phyloP scores from a whole-genome alignment of 2,888 invertebrate genomes.

The Lochmaea crataegi region DNA sequence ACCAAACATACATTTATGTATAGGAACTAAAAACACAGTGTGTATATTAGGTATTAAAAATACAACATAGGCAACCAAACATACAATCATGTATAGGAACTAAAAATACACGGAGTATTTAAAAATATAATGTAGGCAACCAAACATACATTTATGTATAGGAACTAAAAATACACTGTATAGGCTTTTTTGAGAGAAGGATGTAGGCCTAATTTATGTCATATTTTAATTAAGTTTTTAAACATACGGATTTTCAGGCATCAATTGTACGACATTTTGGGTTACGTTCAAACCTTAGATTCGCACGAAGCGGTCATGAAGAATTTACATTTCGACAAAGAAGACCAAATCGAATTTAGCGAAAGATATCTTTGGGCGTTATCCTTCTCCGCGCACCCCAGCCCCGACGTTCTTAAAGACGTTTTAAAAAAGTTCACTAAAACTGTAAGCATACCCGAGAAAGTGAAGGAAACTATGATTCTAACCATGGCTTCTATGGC shows the following conservation, averaged over 20 bases:
- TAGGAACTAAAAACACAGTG: too few species aligned
- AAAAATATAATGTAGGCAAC: too few species aligned
- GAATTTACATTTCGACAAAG: conserved; percentile 70
- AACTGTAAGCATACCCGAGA: conserved; percentile 67
- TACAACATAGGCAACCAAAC: too few species aligned
- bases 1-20: background rate
- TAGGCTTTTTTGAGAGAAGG: too few species aligned
- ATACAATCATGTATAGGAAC: too few species aligned
- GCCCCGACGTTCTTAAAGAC: conserved; percentile 68
- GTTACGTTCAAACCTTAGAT: conserved; percentile 76
- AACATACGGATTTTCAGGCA: conserved; percentile 61
- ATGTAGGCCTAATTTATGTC: too few species aligned
- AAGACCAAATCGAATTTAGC: conserved; percentile 63
- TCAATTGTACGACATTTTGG: conserved; percentile 77
- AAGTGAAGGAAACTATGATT: conserved; percentile 75
- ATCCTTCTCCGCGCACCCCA: conserved; percentile 76
- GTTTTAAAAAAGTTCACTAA: conserved; percentile 66
- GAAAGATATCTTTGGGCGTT: conserved; percentile 82
- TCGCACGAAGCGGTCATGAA: conserved; percentile 78
- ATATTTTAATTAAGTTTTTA: too few species aligned
- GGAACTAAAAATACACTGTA: too few species aligned
- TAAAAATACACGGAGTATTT: too few species aligned
- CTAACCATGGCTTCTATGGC: conserved; percentile 75
- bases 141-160: too few species aligned
- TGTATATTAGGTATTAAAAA: too few species aligned